Evolutionary conservation across 2,888 invertebrate genomes (phyloP).

Genomic region (Coremacera marginata): DNA sequence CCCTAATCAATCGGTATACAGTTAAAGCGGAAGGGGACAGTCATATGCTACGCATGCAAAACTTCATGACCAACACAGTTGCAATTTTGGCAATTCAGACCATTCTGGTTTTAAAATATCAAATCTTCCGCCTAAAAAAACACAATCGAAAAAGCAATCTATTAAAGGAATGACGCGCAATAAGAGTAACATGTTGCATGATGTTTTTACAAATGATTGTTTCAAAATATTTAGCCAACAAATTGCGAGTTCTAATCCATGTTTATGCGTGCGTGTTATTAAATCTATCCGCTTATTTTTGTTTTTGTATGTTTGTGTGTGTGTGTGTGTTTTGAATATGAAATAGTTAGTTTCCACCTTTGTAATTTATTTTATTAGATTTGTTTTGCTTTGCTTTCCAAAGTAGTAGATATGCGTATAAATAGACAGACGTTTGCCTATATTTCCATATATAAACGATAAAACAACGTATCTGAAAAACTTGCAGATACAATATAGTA

Average conservation of each 20-base stretch:
- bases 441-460: constrained; percentile 46
- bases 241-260: too few relatives aligned
- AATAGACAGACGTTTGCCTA: too few relatives aligned
- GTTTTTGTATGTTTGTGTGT: background rate
- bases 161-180: background rate
- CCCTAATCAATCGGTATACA: too few relatives aligned
- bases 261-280: too few relatives aligned
- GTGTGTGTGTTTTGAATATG: constrained; percentile 40
- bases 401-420: too few relatives aligned
- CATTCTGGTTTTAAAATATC: background rate
- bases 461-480: constrained; percentile 48
- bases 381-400: background rate
- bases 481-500: constrained; percentile 2
- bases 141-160: background rate
- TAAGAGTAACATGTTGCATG: too few relatives aligned
- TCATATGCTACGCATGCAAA: background rate
- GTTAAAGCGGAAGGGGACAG: too few relatives aligned
- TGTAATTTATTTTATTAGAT: constrained; percentile 29
- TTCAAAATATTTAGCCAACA: too few relatives aligned
- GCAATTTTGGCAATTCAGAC: background rate
- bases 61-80: background rate
- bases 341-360: constrained; percentile 40
- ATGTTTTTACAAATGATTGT: too few relatives aligned
- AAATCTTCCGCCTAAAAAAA: background rate
- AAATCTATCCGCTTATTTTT: too few relatives aligned